Evolutionary conservation across 2,113 vertebrate genomes (phyloP).

Genomic region (Promerops cafer): DNA sequence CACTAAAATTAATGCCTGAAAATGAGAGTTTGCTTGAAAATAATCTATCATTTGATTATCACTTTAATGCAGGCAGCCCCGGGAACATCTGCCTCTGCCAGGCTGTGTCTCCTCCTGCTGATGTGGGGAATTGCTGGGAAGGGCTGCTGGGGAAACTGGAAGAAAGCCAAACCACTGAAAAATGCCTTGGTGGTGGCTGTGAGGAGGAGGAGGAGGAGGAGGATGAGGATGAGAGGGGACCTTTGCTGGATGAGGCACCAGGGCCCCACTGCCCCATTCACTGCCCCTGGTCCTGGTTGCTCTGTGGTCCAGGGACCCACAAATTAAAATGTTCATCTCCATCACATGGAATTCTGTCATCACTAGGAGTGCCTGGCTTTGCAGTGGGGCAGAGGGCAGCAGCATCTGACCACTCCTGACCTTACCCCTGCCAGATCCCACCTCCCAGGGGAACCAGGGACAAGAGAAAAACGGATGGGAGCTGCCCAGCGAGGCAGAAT

Average conservation of each 20-base stretch:
- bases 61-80: not conserved
- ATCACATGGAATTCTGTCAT: not conserved
- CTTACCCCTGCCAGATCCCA: not conserved
- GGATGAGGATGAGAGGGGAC: not conserved
- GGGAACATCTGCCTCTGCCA: conserved; percentile 28
- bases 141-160: not conserved
- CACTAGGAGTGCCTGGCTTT: not conserved
- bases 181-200: not conserved
- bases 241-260: not conserved
- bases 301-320: not conserved
- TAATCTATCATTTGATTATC: conserved; percentile 48
- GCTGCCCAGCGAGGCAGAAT: not conserved
- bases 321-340: not conserved
- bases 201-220: not conserved
- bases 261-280: not conserved
- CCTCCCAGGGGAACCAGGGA: not conserved
- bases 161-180: not conserved
- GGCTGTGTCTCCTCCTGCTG: not conserved
- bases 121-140: not conserved
- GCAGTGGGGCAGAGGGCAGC: not conserved
- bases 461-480: not conserved
- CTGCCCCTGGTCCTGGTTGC: not conserved
- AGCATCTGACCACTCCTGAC: not conserved
- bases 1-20: conserved; percentile 19
- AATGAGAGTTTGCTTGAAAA: conserved; percentile 22